These are phyloP conservation scores for Otolemur crassicaudatus DNA, from an alignment of 2,797 vertebrate species.

Conservation along the genomic window DNA sequence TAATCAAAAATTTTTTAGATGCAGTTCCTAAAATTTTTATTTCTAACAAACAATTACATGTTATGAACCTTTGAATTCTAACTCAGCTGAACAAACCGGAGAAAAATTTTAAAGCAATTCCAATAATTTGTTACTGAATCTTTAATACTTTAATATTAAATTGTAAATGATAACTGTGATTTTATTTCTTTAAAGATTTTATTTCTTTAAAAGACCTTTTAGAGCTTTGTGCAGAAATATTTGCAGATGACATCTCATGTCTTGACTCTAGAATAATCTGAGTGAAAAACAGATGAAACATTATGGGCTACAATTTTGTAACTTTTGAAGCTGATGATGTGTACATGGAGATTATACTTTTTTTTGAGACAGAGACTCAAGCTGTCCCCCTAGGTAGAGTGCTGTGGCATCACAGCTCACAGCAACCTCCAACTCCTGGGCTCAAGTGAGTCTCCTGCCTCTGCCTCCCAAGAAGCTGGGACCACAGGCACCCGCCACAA, in stretches of 20 bases:
- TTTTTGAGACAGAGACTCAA: too few relatives aligned
- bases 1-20: background rate
- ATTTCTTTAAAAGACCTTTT: background rate
- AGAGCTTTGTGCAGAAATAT: background rate
- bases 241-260: background rate
- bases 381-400: too few relatives aligned
- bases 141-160: background rate
- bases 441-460: too few relatives aligned
- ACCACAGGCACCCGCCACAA: too few relatives aligned
- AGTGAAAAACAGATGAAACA: background rate
- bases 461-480: too few relatives aligned
- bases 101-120: background rate
- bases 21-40: background rate
- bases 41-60: background rate
- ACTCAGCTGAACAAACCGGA: slow-evolving; percentile 7
- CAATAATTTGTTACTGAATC: background rate
- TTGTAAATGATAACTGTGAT: background rate
- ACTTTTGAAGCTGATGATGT: background rate
- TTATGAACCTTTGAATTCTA: background rate
- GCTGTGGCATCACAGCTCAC: too few relatives aligned
- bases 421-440: too few relatives aligned
- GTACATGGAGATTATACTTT: background rate
- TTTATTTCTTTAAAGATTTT: background rate
- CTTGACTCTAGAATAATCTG: background rate
- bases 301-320: background rate